These are phyloP conservation scores for Columba guinea DNA, from an alignment of 2,797 vertebrate species.

Conservation along the genomic window DNA sequence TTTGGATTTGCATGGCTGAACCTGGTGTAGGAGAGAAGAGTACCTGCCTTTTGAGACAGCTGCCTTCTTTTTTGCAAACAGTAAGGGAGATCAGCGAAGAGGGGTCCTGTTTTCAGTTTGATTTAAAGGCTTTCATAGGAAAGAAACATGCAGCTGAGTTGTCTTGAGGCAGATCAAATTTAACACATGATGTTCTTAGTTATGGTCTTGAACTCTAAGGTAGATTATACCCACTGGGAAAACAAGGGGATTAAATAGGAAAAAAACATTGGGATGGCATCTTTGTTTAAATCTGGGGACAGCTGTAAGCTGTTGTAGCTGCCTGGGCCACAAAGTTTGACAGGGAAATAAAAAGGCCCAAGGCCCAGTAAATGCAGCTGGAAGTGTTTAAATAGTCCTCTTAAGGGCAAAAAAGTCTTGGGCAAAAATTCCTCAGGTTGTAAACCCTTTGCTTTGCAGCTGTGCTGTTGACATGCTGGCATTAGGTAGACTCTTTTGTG, in stretches of 20 bases:
- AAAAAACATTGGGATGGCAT: not conserved
- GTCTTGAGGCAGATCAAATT: not conserved
- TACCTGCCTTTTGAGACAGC: not conserved
- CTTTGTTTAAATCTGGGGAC: not conserved
- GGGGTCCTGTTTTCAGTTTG: not conserved
- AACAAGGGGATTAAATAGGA: not conserved
- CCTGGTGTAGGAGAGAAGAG: not conserved
- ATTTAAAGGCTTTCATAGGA: not conserved
- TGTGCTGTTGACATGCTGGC: fast-evolving
- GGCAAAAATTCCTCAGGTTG: not conserved
- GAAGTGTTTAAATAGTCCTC: not conserved
- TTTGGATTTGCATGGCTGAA: not conserved
- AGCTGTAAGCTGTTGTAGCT: not conserved
- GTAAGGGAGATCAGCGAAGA: fast-evolving
- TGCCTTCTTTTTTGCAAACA: not conserved
- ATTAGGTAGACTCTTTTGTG: not conserved
- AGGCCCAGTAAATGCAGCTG: not conserved
- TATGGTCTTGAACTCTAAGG: not conserved
- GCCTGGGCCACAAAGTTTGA: not conserved
- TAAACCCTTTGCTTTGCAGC: not conserved
- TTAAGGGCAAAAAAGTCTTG: not conserved
- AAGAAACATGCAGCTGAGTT: not conserved
- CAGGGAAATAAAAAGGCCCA: not conserved
- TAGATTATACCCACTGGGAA: not conserved
- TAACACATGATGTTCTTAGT: not conserved